Conservation (phyloP, 1,140 invertebrate genomes). For the Augochlora pura region DNA sequence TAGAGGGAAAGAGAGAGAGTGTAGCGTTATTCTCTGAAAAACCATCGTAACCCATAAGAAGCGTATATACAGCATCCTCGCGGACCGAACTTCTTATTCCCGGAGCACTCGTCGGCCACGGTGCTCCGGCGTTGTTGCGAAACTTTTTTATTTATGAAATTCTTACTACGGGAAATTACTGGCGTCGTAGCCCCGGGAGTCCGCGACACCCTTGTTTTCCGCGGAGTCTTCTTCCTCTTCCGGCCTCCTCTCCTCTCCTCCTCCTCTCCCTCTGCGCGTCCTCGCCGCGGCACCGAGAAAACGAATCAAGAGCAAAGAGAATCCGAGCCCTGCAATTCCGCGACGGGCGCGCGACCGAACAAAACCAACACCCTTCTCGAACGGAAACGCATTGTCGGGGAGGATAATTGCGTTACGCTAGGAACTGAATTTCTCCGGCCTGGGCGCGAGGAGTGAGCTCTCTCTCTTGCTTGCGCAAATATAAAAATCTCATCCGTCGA, state of each 20-base stretch:
- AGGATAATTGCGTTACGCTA: constrained; percentile 17
- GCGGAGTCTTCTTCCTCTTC: background rate
- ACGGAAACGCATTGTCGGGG: background rate
- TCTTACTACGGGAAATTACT: constrained; percentile 36
- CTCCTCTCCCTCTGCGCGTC: too few relatives aligned
- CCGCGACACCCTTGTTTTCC: constrained; percentile 23
- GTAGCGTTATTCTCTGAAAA: constrained; percentile 49
- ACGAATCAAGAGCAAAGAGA: background rate
- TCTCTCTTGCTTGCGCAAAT: too few relatives aligned
- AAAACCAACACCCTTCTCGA: background rate
- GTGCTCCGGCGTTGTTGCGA: constrained; percentile 1
- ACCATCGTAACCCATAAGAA: constrained; percentile 51
- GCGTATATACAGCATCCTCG: background rate
- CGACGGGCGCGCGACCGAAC: too few relatives aligned
- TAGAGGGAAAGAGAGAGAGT: too few relatives aligned
- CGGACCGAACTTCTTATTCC: constrained; percentile 34
- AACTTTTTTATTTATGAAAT: constrained; percentile 62
- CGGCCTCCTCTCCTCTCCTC: background rate
- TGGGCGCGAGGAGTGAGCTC: too few relatives aligned
- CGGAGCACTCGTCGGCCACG: constrained; percentile 38
- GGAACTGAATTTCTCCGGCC: too few relatives aligned
- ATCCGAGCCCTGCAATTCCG: constrained; percentile 4
- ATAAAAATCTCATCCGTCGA: too few relatives aligned
- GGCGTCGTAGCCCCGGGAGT: constrained; percentile 4
- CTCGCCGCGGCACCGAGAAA: background rate